Evolutionary conservation across 2,113 vertebrate species (phyloP).

Genomic region (Hippocampus abdominalis): DNA sequence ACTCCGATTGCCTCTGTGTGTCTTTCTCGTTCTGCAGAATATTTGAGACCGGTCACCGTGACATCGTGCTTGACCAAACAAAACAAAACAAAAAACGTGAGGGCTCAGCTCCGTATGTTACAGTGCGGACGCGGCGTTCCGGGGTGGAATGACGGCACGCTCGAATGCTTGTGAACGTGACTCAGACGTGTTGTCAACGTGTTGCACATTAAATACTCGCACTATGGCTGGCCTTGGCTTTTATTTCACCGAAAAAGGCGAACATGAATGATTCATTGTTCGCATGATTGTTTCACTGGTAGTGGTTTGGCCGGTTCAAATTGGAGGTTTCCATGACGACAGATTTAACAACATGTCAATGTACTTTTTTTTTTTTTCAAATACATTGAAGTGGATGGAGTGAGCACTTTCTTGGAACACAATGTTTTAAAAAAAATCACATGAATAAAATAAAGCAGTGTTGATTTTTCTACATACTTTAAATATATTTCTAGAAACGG

Average conservation of each 20-base stretch:
- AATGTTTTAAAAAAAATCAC: too few species aligned
- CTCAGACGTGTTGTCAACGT: not conserved
- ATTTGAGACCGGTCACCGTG: not conserved
- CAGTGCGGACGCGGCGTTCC: not conserved
- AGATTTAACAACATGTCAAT: not conserved
- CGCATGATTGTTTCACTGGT: not conserved
- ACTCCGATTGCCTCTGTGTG: too few species aligned
- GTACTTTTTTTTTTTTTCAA: not conserved
- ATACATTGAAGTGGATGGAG: not conserved
- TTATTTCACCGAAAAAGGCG: not conserved
- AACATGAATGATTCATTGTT: not conserved
- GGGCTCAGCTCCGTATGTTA: not conserved
- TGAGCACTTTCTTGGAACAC: not conserved
- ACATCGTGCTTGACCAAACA: not conserved
- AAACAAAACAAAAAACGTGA: not conserved
- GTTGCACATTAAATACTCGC: not conserved
- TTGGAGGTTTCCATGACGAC: not conserved
- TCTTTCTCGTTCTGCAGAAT: not conserved
- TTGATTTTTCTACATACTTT: too few species aligned
- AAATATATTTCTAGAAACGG: too few species aligned
- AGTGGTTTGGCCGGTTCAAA: not conserved
- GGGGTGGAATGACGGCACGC: not conserved
- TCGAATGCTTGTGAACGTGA: not conserved
- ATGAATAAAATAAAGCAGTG: too few species aligned
- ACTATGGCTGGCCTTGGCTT: slow-evolving; percentile 1